These are phyloP conservation scores for Hartigia nigra DNA, from an alignment of 2,888 invertebrate species.

Conservation along the genomic window DNA sequence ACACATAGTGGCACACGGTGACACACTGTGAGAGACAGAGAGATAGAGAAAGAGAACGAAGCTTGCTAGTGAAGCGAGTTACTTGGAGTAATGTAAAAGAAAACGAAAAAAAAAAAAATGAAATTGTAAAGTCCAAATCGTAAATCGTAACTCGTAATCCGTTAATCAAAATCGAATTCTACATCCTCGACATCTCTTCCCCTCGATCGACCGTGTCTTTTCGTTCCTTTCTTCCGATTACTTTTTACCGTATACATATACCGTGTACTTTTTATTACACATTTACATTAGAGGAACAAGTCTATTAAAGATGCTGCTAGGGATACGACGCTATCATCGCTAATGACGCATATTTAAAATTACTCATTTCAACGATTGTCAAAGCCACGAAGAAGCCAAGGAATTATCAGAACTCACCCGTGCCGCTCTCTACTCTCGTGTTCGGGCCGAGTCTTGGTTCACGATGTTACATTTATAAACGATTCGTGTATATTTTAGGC, in stretches of 20 bases:
- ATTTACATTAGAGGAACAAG: constrained; percentile 55
- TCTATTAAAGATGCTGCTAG: constrained; percentile 55
- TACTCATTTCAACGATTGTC: constrained; percentile 33
- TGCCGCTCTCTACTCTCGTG: constrained; percentile 39
- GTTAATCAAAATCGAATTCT: not conserved
- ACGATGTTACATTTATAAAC: constrained; percentile 58
- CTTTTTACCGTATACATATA: constrained; percentile 31
- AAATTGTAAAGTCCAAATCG: constrained; percentile 14
- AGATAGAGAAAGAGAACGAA: not conserved
- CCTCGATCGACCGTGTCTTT: constrained; percentile 40
- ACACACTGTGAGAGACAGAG: not conserved
- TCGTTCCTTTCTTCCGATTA: constrained; percentile 48
- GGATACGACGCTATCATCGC: not conserved
- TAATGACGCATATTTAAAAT: constrained; percentile 45
- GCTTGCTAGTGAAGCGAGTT: not conserved
- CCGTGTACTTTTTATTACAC: constrained; percentile 52
- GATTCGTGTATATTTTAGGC: constrained; percentile 63
- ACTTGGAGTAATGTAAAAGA: not conserved
- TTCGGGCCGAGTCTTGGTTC: constrained; percentile 52
- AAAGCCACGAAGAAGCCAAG: constrained; percentile 13
- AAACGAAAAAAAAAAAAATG: constrained; percentile 13
- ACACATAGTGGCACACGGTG: not conserved
- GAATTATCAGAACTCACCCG: constrained; percentile 35
- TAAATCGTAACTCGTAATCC: constrained; percentile 4
- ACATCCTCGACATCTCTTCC: not conserved